Conservation (phyloP, 2,888 invertebrate genomes). For the Julus scanicus region DNA sequence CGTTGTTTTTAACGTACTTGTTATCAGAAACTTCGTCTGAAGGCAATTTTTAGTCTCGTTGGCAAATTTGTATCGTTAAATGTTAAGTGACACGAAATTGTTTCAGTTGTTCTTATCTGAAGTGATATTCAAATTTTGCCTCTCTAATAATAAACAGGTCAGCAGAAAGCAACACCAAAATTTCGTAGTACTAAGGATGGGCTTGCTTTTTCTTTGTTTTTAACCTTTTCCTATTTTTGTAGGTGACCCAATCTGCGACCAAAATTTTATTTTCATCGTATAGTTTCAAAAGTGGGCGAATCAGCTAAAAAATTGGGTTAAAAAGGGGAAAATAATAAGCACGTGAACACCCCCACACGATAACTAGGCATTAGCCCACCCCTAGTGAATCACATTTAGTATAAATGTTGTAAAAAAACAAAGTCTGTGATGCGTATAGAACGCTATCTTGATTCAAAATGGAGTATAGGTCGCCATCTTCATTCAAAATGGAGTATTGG, state of each 20-base stretch:
- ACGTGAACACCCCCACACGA: conserved; percentile 5
- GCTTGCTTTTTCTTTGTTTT: not conserved
- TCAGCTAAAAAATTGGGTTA: not conserved
- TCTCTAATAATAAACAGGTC: conserved; percentile 6
- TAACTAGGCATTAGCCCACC: not conserved
- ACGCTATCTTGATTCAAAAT: too few relatives aligned
- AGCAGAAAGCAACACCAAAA: not conserved
- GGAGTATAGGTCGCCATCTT: too few relatives aligned
- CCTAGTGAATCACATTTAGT: not conserved
- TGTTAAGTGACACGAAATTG: not conserved
- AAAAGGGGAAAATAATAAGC: conserved; percentile 18
- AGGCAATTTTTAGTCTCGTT: not conserved
- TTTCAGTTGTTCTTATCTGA: not conserved
- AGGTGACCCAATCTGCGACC: conserved; percentile 39
- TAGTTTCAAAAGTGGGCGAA: not conserved
- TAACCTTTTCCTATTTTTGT: not conserved
- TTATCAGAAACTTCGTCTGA: not conserved
- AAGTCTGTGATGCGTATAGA: too few relatives aligned
- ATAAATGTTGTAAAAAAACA: too few relatives aligned
- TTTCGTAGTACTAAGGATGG: not conserved
- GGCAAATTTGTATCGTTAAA: not conserved
- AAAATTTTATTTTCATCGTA: not conserved
- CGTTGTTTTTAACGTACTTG: not conserved
- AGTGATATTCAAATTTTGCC: not conserved
- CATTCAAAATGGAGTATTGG: too few relatives aligned